phyloP scores from a whole-genome alignment of 2,888 invertebrate genomes.

The Trissoscelio sp. region DNA sequence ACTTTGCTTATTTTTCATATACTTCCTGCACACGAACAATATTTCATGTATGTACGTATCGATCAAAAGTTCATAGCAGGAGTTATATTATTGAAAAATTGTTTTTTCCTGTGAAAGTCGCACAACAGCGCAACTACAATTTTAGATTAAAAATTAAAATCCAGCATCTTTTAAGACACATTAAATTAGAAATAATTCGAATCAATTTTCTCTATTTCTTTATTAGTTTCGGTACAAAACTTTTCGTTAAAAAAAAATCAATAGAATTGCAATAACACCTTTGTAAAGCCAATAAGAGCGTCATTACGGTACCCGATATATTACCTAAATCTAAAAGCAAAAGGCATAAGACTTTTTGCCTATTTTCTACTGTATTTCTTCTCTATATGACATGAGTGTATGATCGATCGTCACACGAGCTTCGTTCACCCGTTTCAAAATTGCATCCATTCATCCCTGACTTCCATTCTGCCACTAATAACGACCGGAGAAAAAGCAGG shows the following conservation, averaged over 20 bases:
- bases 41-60: too few relatives aligned
- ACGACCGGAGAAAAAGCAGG: conserved; percentile 71
- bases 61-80: too few relatives aligned
- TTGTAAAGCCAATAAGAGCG: conserved; percentile 29
- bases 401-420: conserved; percentile 73
- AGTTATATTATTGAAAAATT: too few relatives aligned
- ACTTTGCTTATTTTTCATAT: too few relatives aligned
- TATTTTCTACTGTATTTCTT: conserved; percentile 67
- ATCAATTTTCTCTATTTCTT: too few relatives aligned
- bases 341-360: conserved; percentile 59
- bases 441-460: conserved; percentile 74
- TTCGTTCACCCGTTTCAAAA: conserved; percentile 73
- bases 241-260: too few relatives aligned
- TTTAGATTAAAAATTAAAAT: too few relatives aligned
- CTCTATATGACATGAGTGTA: conserved; percentile 64
- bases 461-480: conserved; percentile 72
- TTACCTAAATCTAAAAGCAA: conserved; percentile 62
- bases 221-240: too few relatives aligned
- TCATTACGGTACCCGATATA: conserved; percentile 58
- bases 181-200: not conserved
- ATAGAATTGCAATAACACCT: conserved; percentile 25
- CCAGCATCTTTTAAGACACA: too few relatives aligned
- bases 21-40: too few relatives aligned
- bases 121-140: too few relatives aligned
- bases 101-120: too few relatives aligned